Percentiles rank a stretch among this genome's conserved stretches.
Evolutionary conservation across 2,888 invertebrate genomes (phyloP).

Genomic region (Camptogramma bilineatum): DNA sequence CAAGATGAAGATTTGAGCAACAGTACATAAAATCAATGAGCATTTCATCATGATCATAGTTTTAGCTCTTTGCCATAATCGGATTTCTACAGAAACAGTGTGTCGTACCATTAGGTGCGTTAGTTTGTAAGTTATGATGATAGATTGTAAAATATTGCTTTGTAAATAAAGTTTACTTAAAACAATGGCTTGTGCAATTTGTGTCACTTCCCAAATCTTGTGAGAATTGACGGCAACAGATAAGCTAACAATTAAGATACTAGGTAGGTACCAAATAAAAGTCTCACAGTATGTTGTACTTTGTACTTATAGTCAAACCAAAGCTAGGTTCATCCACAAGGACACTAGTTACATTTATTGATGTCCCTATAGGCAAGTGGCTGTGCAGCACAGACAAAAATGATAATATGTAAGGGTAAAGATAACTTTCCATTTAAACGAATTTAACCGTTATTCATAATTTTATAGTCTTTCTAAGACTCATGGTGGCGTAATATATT

Average conservation of each 20-base stretch:
- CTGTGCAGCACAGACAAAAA: no score
- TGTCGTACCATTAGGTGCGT: slow-evolving; percentile 47
- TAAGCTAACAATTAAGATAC: not conserved
- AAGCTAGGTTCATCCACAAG: not conserved
- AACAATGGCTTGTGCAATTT: slow-evolving; percentile 68
- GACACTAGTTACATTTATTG: not conserved
- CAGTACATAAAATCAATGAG: slow-evolving; percentile 8
- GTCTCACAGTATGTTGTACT: not conserved
- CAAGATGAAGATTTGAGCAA: slow-evolving; percentile 12
- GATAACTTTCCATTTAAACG: no score
- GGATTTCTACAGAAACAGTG: slow-evolving; percentile 49
- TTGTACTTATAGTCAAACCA: not conserved
- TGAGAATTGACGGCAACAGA: slow-evolving; percentile 8
- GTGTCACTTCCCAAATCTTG: slow-evolving; percentile 60
- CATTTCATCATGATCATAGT: slow-evolving; percentile 8
- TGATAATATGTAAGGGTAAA: no score
- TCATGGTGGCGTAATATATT: no score
- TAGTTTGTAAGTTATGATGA: slow-evolving; percentile 71
- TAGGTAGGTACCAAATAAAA: not conserved
- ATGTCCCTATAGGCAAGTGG: no score
- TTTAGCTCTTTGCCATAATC: slow-evolving; percentile 29
- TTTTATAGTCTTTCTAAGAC: no score
- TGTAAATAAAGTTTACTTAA: slow-evolving; percentile 82
- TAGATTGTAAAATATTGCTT: slow-evolving; percentile 81
- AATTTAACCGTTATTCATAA: no score